Evolutionary conservation across 2,888 invertebrate genomes (phyloP), one percentile per base, ranked within the genome.

Genomic region (Sphinx pinastri): DNA sequence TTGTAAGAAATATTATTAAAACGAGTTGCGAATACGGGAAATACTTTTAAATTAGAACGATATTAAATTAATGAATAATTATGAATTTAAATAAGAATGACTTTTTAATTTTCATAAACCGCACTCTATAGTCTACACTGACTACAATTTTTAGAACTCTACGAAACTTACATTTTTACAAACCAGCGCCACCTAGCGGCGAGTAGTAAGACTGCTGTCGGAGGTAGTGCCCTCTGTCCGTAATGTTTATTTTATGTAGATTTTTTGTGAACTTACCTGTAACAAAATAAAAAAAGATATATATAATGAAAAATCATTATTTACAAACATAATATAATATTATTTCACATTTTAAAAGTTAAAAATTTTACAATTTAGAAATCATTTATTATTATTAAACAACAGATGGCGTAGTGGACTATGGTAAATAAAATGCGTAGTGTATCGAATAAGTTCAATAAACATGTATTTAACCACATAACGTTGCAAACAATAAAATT

Each of bases 211-310:
- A 67, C 45, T 49, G 19, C 49, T 12, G 45, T 19, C 1, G 38
- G 60, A 63, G 38, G 38, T 59, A 45, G 49, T 25, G 38, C 38
- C 38, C 38, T 38, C 38, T 38, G 38, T 5, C 38, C 8, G 8
- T 8, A 5, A 10, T 54, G 13, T 11, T 47, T 52, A 47, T 11
- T 25, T 54, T 38, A 11, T 8, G 51, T 16, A 54, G 52, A 54
- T 38, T 19, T 52, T 13, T 31, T 49, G 19, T 19, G 68, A 88
- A 95, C 95, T 95, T 95, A 95, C 95, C 95, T 95, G 93, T 74
- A 95, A 95, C 89, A 91, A 86, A 83, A 80, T 70, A 69, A 38
- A 47, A 47, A 72, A 73, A 68, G 70, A 38, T 38, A 38, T 38
- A 38, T 38, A 38, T 38, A 38, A 7, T 38, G 8, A 38, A 38